Evolutionary conservation across 2,113 vertebrate genomes (phyloP).

Genomic region (Nibea albiflora): DNA sequence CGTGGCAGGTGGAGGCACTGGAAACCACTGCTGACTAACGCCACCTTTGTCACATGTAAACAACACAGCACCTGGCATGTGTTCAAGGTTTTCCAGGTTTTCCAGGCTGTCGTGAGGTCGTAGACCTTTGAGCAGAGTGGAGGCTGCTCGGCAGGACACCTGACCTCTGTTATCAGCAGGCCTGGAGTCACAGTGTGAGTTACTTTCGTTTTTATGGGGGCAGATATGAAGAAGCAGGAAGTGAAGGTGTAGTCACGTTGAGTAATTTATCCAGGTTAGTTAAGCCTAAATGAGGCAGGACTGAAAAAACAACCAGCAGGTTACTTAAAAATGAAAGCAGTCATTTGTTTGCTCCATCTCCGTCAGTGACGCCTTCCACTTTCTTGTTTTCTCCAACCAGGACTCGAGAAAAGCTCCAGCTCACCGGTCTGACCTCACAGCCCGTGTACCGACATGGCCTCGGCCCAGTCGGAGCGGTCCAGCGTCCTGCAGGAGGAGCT

Average conservation of each 20-base stretch:
- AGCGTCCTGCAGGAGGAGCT: conserved; percentile 82
- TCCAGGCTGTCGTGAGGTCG: neutral
- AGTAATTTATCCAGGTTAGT: too few species aligned
- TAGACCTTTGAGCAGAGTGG: neutral
- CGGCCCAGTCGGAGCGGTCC: conserved; percentile 53
- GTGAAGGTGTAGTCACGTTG: too few species aligned
- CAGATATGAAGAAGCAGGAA: neutral
- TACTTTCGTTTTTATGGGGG: neutral
- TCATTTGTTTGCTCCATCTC: neutral
- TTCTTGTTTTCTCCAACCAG: neutral
- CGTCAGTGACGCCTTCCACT: neutral
- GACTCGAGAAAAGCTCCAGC: neutral
- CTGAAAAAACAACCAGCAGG: too few species aligned
- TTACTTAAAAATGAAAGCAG: neutral
- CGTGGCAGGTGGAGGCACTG: conserved; percentile 8
- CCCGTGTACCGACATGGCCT: conserved; percentile 59
- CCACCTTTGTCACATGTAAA: conserved; percentile 15
- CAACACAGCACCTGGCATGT: neutral
- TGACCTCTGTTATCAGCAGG: neutral
- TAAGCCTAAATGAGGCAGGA: too few species aligned
- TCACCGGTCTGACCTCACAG: neutral
- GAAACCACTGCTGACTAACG: neutral
- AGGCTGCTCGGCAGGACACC: too few species aligned
- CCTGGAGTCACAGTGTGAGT: too few species aligned
- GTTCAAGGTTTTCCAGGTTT: neutral